Evolutionary conservation across 2,113 vertebrate species (phyloP).

Genomic region (Dromaius novaehollandiae): DNA sequence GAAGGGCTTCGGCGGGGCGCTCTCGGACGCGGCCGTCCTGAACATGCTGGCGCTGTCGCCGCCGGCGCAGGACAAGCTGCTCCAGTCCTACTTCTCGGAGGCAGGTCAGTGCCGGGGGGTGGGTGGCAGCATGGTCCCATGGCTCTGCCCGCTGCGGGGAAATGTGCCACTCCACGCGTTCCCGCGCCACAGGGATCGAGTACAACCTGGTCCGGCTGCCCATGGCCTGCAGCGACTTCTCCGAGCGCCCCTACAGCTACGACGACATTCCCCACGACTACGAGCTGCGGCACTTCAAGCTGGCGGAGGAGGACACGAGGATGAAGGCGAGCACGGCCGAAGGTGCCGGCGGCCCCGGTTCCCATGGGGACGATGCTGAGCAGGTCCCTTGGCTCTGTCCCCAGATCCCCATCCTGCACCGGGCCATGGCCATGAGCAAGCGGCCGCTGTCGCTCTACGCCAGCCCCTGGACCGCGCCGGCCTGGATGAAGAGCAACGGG

Average conservation of each 20-base stretch:
- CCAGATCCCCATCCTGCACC: slow-evolving; percentile 91
- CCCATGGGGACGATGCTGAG: neutral
- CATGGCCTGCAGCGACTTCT: slow-evolving; percentile 96
- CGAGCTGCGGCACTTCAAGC: slow-evolving; percentile 82
- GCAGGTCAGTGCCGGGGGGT: slow-evolving; percentile 68
- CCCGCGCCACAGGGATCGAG: slow-evolving; percentile 81
- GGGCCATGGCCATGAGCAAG: slow-evolving; percentile 76
- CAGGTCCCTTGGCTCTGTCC: neutral
- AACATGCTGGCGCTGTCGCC: slow-evolving; percentile 87
- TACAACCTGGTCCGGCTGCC: slow-evolving; percentile 91
- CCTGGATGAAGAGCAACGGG: slow-evolving; percentile 89
- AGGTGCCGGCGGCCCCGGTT: neutral
- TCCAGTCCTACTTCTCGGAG: slow-evolving; percentile 89
- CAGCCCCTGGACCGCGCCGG: slow-evolving; percentile 91
- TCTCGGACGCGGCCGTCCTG: slow-evolving; percentile 89
- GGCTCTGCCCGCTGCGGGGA: accelerated
- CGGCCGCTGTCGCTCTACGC: slow-evolving; percentile 80
- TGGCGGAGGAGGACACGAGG: slow-evolving; percentile 83
- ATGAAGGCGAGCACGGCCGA: slow-evolving; percentile 82
- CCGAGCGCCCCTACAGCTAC: slow-evolving; percentile 88
- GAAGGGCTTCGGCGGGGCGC: slow-evolving; percentile 91
- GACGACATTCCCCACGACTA: slow-evolving; percentile 83
- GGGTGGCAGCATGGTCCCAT: too few species aligned
- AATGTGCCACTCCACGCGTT: neutral
- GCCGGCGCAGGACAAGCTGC: slow-evolving; percentile 79